Evolutionary conservation across 2,888 invertebrate species (phyloP).

Genomic region (Drosophila cognata): DNA sequence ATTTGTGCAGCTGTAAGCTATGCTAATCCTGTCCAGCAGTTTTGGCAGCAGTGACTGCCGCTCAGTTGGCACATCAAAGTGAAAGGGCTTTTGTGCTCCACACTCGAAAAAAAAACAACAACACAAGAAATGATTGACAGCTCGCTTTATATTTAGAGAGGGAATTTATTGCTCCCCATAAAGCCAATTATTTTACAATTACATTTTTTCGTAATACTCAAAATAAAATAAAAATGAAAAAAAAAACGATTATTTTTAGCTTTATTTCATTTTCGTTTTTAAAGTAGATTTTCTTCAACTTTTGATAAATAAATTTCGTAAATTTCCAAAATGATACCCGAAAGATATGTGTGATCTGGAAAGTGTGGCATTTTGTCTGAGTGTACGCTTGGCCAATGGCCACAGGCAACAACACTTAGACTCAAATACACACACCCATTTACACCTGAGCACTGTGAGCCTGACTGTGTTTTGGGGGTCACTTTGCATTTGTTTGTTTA

Average conservation of each 20-base stretch:
- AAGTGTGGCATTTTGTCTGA: neutral
- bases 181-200: neutral
- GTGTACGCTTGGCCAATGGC: slow-evolving; percentile 54
- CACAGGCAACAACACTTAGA: slow-evolving; percentile 25
- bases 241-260: neutral
- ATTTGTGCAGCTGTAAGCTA: slow-evolving; percentile 60
- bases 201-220: neutral
- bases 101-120: slow-evolving; percentile 9
- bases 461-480: slow-evolving; percentile 50
- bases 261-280: neutral
- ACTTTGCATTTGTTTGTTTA: slow-evolving; percentile 68
- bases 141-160: neutral
- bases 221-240: neutral
- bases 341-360: neutral
- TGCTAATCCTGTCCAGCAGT: slow-evolving; percentile 68
- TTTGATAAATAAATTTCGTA: neutral
- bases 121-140: neutral
- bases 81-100: slow-evolving; percentile 68
- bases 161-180: neutral
- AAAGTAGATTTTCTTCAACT: neutral
- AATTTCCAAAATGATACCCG: neutral
- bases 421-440: slow-evolving; percentile 13
- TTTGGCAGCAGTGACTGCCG: slow-evolving; percentile 72
- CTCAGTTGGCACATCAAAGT: slow-evolving; percentile 66
- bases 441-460: slow-evolving; percentile 14